phyloP scores from a whole-genome alignment of 2,113 vertebrate genomes.

The Pandion haliaetus region DNA sequence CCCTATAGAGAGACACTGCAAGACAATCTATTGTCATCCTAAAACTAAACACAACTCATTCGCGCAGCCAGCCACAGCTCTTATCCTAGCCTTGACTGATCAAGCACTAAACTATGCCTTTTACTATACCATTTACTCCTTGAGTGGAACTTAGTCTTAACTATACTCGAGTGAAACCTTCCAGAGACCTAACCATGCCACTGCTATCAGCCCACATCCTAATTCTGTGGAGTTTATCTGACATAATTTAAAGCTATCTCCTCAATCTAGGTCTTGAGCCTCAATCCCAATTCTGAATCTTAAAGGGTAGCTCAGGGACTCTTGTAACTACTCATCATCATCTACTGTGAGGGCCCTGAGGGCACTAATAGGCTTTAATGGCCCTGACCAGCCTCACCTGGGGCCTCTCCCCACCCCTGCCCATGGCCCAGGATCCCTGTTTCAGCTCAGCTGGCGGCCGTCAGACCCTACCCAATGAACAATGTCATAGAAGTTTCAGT shows the following conservation, averaged over 20 bases:
- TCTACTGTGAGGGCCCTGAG: neutral
- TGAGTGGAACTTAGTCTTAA: neutral
- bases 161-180: neutral
- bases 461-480: neutral
- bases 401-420: neutral
- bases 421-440: neutral
- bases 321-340: neutral
- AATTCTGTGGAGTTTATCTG: neutral
- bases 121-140: neutral
- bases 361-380: neutral
- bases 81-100: neutral
- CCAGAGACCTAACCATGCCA: neutral
- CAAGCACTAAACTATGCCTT: neutral
- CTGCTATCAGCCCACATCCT: neutral
- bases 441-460: rapidly evolving
- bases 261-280: neutral
- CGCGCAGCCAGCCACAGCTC: neutral
- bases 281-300: neutral
- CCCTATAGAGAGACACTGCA: neutral
- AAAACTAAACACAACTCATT: neutral
- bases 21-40: neutral
- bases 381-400: neutral
- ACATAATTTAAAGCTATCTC: neutral
- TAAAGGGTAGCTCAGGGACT: neutral
- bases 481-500: neutral